Percentiles rank a stretch among this genome's conserved stretches.
Evolutionary conservation across 2,113 vertebrate genomes (phyloP).

Genomic region (Martes martes): DNA sequence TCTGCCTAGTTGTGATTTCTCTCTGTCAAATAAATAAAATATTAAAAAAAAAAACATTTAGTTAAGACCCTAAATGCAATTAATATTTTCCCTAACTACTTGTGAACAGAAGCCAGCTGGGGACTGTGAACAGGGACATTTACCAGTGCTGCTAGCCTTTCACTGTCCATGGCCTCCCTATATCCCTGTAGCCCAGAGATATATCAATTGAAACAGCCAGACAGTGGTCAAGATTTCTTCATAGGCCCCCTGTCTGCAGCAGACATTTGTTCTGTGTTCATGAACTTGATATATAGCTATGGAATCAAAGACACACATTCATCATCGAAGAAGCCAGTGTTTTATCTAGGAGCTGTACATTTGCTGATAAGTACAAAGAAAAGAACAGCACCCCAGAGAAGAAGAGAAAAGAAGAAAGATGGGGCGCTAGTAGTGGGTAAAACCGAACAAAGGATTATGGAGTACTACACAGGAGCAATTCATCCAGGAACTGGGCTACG

Average conservation of each 20-base stretch:
- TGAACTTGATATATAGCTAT: background rate
- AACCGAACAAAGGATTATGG: background rate
- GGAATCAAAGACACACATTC: background rate
- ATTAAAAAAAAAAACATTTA: background rate
- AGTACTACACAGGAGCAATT: background rate
- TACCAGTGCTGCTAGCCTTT: background rate
- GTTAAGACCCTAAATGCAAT: background rate
- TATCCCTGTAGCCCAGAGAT: background rate
- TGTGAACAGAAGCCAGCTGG: background rate
- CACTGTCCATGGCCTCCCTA: background rate
- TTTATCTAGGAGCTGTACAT: background rate
- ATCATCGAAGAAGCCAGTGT: slow-evolving; percentile 11
- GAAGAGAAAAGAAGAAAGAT: background rate
- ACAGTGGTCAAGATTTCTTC: background rate
- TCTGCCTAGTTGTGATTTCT: no score
- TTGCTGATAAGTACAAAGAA: background rate
- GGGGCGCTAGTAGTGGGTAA: background rate
- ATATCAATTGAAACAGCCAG: background rate
- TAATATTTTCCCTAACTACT: background rate
- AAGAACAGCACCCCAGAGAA: background rate
- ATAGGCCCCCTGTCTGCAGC: background rate
- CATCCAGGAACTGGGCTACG: background rate
- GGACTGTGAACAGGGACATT: background rate
- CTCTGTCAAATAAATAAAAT: no score
- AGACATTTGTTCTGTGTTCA: background rate